phyloP scores from a whole-genome alignment of 2,113 vertebrate species.

The Sciurus niger region DNA sequence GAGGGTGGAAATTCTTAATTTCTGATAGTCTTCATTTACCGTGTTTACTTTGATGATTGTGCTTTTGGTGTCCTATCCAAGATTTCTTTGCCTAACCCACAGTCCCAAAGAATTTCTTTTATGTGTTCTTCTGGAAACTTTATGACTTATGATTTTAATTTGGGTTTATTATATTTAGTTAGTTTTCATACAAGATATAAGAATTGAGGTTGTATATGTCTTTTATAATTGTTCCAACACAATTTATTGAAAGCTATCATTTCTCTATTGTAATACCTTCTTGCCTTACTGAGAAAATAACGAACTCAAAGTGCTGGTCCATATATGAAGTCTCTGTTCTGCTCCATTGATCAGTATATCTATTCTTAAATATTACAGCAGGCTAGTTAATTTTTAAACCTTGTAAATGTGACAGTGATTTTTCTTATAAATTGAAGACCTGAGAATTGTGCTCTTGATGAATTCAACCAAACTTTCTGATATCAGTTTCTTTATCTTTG shows the following conservation, averaged over 20 bases:
- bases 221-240: background rate
- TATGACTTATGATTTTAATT: background rate
- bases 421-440: background rate
- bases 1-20: background rate
- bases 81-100: background rate
- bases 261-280: slow-evolving; percentile 31
- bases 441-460: background rate
- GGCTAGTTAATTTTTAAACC: background rate
- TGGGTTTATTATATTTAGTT: slow-evolving; percentile 14
- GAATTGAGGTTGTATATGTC: background rate
- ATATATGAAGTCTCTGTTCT: background rate
- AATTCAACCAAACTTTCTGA: background rate
- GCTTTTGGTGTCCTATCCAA: background rate
- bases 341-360: background rate
- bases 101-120: background rate
- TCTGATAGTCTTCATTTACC: background rate
- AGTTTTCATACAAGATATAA: background rate
- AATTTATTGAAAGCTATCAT: background rate
- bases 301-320: background rate
- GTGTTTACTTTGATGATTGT: background rate
- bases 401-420: background rate
- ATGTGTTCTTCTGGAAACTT: background rate
- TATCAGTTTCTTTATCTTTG: background rate
- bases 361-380: background rate
- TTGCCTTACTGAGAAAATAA: background rate